Evolutionary conservation across 1,140 invertebrate genomes (phyloP).

Genomic region (Platyscapa corneri): DNA sequence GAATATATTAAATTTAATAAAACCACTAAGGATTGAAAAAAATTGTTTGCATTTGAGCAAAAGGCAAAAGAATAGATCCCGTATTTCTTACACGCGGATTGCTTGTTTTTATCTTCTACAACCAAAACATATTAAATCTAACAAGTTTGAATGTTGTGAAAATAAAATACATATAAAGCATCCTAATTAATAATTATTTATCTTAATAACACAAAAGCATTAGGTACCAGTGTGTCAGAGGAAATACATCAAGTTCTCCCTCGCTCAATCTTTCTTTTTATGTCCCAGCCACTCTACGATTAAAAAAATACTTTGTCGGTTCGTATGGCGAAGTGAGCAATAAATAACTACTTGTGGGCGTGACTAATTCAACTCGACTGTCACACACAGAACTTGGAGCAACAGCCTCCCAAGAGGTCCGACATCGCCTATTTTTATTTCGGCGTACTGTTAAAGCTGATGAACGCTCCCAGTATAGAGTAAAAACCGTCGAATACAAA

Average conservation of each 20-base stretch:
- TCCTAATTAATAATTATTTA: conserved; percentile 7
- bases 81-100: too few relatives aligned
- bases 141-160: too few relatives aligned
- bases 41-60: too few relatives aligned
- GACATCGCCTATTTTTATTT: conserved; percentile 39
- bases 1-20: too few relatives aligned
- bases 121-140: too few relatives aligned
- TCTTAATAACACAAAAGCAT: conserved; percentile 32
- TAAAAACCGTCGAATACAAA: conserved; percentile 9
- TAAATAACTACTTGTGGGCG: conserved; percentile 54
- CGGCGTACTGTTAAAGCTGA: conserved; percentile 24
- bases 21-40: too few relatives aligned
- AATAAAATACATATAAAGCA: neutral
- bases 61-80: too few relatives aligned
- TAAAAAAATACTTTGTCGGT: conserved; percentile 32
- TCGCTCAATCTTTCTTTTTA: neutral
- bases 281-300: neutral
- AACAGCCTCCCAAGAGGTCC: conserved; percentile 14
- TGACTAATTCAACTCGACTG: conserved; percentile 43
- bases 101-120: too few relatives aligned
- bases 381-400: neutral
- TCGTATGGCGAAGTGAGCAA: conserved; percentile 36
- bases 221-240: neutral
- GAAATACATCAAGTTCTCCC: conserved; percentile 17
- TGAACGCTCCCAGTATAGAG: neutral